phyloP scores from a whole-genome alignment of 2,797 vertebrate species.

The Adrianichthys oophorus region DNA sequence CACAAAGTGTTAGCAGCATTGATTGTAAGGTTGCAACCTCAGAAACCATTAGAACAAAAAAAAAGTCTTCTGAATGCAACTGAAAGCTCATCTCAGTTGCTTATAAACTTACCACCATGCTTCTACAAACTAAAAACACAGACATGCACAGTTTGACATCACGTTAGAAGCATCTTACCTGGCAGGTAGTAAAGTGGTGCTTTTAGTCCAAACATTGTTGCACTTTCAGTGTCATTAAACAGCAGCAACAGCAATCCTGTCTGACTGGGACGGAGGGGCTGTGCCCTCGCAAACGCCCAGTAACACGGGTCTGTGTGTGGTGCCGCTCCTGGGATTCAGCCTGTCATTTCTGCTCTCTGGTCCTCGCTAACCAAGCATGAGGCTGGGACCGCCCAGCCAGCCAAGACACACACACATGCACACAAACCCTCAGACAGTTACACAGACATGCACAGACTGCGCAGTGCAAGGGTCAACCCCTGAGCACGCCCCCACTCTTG shows the following conservation, averaged over 20 bases:
- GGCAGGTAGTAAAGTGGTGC: conserved; percentile 96
- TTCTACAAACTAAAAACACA: conserved; percentile 12
- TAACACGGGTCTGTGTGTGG: conserved; percentile 71
- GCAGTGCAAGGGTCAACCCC: conserved; percentile 65
- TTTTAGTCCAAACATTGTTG: conserved; percentile 98
- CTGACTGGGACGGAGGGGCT: conserved; percentile 70
- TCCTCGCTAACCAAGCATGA: conserved; percentile 72
- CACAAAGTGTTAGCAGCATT: conserved; percentile 54
- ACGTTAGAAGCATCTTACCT: conserved; percentile 82
- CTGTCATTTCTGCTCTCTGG: conserved; percentile 78
- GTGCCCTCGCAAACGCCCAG: conserved; percentile 73
- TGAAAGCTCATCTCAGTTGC: conserved; percentile 27
- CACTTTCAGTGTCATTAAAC: conserved; percentile 70
- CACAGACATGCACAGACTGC: conserved; percentile 65
- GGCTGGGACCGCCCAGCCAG: conserved; percentile 74
- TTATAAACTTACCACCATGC: background rate
- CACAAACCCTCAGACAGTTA: conserved; percentile 54
- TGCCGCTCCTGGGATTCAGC: conserved; percentile 72
- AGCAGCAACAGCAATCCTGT: conserved; percentile 57
- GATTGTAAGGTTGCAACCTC: conserved; percentile 58
- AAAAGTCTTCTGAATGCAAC: conserved; percentile 56
- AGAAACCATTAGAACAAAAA: conserved; percentile 58
- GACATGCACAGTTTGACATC: conserved; percentile 1
- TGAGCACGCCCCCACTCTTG: conserved; percentile 58
- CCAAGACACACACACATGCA: conserved; percentile 60